Evolutionary conservation across 2,888 invertebrate species (phyloP).

Genomic region (Miltochrista miniata): DNA sequence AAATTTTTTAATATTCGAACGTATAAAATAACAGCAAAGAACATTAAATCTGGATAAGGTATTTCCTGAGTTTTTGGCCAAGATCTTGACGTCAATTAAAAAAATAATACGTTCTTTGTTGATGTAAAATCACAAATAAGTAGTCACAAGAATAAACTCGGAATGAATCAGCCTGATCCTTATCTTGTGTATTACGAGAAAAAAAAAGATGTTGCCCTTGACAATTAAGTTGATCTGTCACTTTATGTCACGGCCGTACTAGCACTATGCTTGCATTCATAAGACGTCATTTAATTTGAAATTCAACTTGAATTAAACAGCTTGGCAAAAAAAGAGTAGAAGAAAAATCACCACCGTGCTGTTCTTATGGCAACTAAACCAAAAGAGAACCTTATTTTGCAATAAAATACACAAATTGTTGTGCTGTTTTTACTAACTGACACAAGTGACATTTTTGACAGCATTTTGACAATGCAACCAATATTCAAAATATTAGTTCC

Average conservation of each 20-base stretch:
- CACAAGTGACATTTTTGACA: too few species aligned
- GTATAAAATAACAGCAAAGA: slow-evolving; percentile 5
- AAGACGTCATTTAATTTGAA: background rate
- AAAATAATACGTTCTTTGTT: background rate
- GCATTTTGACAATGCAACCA: too few species aligned
- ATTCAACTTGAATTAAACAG: too few species aligned
- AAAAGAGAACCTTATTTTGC: too few species aligned
- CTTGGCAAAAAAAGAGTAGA: too few species aligned
- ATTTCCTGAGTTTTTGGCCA: background rate
- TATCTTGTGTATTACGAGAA: background rate
- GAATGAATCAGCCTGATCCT: slow-evolving; percentile 1
- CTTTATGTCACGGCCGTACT: background rate
- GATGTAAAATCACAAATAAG: background rate
- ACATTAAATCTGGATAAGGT: slow-evolving; percentile 1
- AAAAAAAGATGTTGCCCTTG: slow-evolving; percentile 3
- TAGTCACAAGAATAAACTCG: slow-evolving; percentile 1
- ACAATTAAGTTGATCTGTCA: background rate
- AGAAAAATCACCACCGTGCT: too few species aligned
- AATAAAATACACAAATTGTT: too few species aligned
- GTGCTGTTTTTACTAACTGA: too few species aligned
- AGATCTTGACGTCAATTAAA: background rate
- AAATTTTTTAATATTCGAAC: slow-evolving; percentile 14
- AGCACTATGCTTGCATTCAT: background rate
- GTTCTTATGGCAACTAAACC: too few species aligned
- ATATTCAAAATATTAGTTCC: too few species aligned